Percentiles rank a stretch among this genome's conserved stretches.
phyloP scores from a whole-genome alignment of 2,888 invertebrate species.

The Dromius quadrimaculatus region DNA sequence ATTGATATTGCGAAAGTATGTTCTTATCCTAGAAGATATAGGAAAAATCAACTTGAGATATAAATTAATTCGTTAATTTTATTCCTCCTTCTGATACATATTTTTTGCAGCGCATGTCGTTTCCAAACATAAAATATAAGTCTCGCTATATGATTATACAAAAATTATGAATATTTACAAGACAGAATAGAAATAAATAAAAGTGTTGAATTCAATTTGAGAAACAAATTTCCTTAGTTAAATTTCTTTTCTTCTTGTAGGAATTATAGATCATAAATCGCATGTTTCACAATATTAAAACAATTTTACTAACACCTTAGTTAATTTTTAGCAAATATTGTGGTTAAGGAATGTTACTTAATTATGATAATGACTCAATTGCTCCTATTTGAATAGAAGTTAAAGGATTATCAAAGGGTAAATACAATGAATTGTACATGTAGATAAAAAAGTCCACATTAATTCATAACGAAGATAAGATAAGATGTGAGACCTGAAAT shows the following conservation, averaged over 20 bases:
- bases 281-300: background rate
- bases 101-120: no score
- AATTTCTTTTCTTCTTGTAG: background rate
- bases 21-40: no score
- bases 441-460: conserved; percentile 33
- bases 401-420: conserved; percentile 34
- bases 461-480: conserved; percentile 28
- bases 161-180: no score
- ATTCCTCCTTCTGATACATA: no score
- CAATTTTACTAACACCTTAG: conserved; percentile 6
- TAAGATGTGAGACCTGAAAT: conserved; percentile 19
- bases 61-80: no score
- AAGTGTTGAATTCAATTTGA: background rate
- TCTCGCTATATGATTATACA: no score
- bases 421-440: conserved; percentile 21
- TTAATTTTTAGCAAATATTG: background rate
- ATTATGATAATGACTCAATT: conserved; percentile 34
- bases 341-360: conserved; percentile 2
- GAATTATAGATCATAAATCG: background rate
- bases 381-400: conserved; percentile 25
- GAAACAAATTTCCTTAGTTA: background rate
- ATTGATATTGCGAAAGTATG: no score
- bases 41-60: no score
- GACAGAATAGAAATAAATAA: no score
- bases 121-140: no score